These are phyloP conservation scores for Drosophila mayaguana DNA, from an alignment of 2,888 invertebrate species.

Conservation along the genomic window DNA sequence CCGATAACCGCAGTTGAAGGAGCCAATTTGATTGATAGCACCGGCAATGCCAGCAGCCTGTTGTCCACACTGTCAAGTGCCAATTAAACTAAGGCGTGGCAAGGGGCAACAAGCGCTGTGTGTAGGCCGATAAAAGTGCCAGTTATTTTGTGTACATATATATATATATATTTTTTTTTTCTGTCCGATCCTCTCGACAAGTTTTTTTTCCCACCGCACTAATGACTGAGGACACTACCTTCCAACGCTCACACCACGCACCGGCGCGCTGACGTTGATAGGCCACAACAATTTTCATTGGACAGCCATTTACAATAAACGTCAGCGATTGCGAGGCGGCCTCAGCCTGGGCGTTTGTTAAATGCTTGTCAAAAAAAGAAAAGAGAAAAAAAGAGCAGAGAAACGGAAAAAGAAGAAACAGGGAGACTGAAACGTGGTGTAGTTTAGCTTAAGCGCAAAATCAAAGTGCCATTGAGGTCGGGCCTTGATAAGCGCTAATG, in stretches of 20 bases:
- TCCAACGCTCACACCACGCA: conserved; percentile 14
- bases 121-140: conserved; percentile 70
- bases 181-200: conserved; percentile 49
- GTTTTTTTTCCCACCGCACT: conserved; percentile 47
- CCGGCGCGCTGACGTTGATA: conserved; percentile 75
- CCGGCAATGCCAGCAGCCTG: conserved; percentile 47
- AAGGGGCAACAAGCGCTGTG: conserved; percentile 50
- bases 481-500: conserved; percentile 78
- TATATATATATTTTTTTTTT: background rate
- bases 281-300: conserved; percentile 81
- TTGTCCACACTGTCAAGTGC: conserved; percentile 71
- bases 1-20: conserved; percentile 22
- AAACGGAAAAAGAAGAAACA: conserved; percentile 5
- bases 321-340: conserved; percentile 65
- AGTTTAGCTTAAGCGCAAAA: conserved; percentile 73
- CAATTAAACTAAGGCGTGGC: conserved; percentile 76
- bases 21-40: conserved; percentile 76
- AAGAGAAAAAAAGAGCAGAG: conserved; percentile 10
- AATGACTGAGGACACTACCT: conserved; percentile 70
- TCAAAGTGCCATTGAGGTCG: conserved; percentile 72
- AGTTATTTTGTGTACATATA: conserved; percentile 56
- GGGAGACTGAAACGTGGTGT: conserved; percentile 32
- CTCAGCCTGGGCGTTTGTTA: conserved; percentile 13
- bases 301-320: conserved; percentile 82
- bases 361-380: conserved; percentile 20